A percentile compares a stretch with the other conserved stretches of the same genome.
Conservation (phyloP, 2,113 vertebrate genomes). For the Lanius collurio region DNA sequence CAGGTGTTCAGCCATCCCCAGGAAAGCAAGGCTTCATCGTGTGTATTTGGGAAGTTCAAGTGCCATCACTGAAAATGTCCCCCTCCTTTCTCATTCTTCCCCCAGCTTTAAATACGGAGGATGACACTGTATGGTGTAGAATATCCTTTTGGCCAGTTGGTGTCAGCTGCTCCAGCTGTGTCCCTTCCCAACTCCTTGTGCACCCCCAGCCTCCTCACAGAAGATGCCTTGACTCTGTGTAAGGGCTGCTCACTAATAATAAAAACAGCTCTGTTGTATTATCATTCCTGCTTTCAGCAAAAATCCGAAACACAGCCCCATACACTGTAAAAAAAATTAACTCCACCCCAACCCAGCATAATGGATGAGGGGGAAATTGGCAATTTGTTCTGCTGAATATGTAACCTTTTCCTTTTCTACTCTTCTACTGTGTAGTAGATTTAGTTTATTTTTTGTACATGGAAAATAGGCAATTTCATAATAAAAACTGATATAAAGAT, state of each 20-base stretch:
- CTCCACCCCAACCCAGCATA: background rate
- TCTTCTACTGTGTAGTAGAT: background rate
- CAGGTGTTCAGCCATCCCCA: background rate
- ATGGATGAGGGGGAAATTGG: background rate
- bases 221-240: background rate
- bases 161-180: background rate
- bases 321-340: background rate
- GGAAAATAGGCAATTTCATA: background rate
- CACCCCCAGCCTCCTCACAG: background rate
- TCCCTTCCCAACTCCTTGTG: background rate
- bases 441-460: background rate
- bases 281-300: background rate
- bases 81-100: background rate
- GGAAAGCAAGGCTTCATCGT: background rate
- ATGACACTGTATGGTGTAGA: background rate
- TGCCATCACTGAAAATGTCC: background rate
- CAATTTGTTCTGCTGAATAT: background rate
- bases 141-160: background rate
- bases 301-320: background rate
- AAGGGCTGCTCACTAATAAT: background rate
- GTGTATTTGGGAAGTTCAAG: background rate
- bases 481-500: background rate
- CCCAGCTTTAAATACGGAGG: background rate
- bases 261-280: background rate
- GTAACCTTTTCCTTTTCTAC: background rate